Conservation (phyloP, 1,140 invertebrate species). For the Heterodera schachtii region DNA sequence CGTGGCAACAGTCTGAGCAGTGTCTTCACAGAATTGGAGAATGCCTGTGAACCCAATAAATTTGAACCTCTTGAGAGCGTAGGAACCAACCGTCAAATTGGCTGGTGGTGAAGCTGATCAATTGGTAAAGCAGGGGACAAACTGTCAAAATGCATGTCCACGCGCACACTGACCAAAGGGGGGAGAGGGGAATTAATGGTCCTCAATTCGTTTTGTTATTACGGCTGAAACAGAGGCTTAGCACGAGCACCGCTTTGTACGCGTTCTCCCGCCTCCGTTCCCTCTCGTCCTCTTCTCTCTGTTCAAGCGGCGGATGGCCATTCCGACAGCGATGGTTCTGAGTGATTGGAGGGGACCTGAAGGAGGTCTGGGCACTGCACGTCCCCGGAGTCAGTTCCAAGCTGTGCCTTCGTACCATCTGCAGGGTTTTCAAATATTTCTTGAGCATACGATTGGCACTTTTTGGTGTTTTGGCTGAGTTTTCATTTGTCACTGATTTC, state of each 20-base stretch:
- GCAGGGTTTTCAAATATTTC: not conserved
- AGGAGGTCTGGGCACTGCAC: not conserved
- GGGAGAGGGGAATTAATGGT: not conserved
- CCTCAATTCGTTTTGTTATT: not conserved
- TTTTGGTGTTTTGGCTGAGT: too few relatives aligned
- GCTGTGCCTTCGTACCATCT: not conserved
- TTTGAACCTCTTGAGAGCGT: not conserved
- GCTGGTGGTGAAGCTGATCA: constrained; percentile 42
- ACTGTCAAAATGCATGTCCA: constrained; percentile 45
- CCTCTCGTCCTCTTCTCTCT: constrained; percentile 28
- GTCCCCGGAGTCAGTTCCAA: not conserved
- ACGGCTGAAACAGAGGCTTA: constrained; percentile 43
- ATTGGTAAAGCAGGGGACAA: constrained; percentile 47
- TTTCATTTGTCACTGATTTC: too few relatives aligned
- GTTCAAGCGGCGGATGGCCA: not conserved
- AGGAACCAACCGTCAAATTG: constrained; percentile 38
- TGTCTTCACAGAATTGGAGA: constrained; percentile 51
- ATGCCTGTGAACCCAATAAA: constrained; percentile 11
- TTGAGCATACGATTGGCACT: too few relatives aligned
- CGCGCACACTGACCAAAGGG: constrained; percentile 29
- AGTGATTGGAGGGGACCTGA: not conserved
- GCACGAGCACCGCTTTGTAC: constrained; percentile 50
- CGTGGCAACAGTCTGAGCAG: constrained; percentile 42
- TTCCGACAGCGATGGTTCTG: not conserved
- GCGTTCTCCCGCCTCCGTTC: constrained; percentile 42